phyloP scores from a whole-genome alignment of 2,888 invertebrate genomes.

The Onthophagus sagittarius region DNA sequence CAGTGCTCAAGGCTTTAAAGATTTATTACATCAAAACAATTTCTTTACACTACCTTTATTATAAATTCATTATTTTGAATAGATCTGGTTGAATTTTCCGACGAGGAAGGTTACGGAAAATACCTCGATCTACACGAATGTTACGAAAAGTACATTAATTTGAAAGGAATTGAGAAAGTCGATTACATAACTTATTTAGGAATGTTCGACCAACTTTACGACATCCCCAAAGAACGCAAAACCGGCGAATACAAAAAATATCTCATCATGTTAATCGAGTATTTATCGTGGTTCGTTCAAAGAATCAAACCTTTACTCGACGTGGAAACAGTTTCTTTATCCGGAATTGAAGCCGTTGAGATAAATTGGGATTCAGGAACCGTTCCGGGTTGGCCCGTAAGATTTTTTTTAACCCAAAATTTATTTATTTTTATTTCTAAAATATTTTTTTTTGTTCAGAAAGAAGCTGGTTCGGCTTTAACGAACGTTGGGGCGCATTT shows the following conservation, averaged over 20 bases:
- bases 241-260: constrained; percentile 86
- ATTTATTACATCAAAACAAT: no score
- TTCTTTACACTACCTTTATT: no score
- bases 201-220: constrained; percentile 92
- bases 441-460: constrained; percentile 50
- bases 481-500: constrained; percentile 94
- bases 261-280: constrained; percentile 76
- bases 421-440: constrained; percentile 3
- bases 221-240: constrained; percentile 87
- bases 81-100: constrained; percentile 92
- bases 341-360: constrained; percentile 75
- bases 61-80: no score
- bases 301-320: constrained; percentile 85
- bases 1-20: no score
- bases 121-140: constrained; percentile 96
- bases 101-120: constrained; percentile 98
- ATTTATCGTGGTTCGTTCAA: constrained; percentile 76
- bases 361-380: constrained; percentile 83
- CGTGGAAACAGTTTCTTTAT: constrained; percentile 72
- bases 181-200: constrained; percentile 95
- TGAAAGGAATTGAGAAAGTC: constrained; percentile 94
- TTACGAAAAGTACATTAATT: constrained; percentile 92
- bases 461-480: constrained; percentile 90
- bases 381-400: constrained; percentile 92
- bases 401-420: constrained; percentile 27